Percentiles rank a stretch among this genome's conserved stretches.
These are phyloP conservation scores for Patagioenas fasciata DNA, from an alignment of 2,113 vertebrate genomes.

Conservation along the genomic window DNA sequence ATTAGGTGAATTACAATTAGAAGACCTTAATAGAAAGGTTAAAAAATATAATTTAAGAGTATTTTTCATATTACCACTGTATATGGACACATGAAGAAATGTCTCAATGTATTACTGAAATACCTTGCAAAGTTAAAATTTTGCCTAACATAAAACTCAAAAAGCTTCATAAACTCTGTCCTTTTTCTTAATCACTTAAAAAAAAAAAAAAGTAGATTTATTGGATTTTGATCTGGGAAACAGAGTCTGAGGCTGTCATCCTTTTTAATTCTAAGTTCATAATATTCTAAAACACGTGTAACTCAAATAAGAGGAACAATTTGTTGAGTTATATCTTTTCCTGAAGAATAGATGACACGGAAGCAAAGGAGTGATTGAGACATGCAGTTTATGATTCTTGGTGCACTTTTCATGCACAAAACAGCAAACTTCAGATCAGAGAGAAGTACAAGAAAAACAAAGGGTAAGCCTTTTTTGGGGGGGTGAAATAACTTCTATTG, in stretches of 20 bases:
- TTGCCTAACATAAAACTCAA: background rate
- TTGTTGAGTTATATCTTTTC: background rate
- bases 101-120: background rate
- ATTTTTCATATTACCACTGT: background rate
- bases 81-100: background rate
- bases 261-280: background rate
- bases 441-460: background rate
- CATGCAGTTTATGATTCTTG: background rate
- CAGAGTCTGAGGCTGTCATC: background rate
- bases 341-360: background rate
- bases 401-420: background rate
- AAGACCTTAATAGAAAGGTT: background rate
- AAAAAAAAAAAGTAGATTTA: background rate
- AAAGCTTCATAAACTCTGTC: background rate
- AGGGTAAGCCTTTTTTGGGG: background rate
- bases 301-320: background rate
- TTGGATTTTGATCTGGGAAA: background rate
- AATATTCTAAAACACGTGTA: background rate
- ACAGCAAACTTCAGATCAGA: background rate
- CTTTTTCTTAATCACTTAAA: background rate
- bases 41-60: background rate
- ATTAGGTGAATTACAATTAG: background rate
- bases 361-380: background rate
- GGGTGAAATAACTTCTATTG: background rate
- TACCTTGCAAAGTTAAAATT: background rate